A percentile compares a stretch with the other conserved stretches of the same genome.
Conservation (phyloP, 2,113 vertebrate genomes). For the Pithys albifrons region DNA sequence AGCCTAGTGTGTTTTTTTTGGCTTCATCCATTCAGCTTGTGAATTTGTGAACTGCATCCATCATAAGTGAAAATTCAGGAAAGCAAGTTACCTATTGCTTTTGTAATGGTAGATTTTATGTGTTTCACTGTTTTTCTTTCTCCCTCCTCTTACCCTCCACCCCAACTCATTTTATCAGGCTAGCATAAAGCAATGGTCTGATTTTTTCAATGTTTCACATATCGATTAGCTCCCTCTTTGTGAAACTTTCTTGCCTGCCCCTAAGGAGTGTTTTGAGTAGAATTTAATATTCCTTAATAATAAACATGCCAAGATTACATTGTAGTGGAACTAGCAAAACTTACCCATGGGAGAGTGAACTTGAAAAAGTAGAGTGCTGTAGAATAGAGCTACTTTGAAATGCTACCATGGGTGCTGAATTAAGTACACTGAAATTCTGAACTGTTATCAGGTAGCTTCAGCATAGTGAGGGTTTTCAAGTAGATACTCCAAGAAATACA, state of each 20-base stretch:
- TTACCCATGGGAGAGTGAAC: neutral
- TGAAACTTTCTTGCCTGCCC: neutral
- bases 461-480: neutral
- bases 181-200: neutral
- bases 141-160: rapidly evolving
- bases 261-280: neutral
- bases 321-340: neutral
- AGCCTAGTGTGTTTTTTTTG: neutral
- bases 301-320: neutral
- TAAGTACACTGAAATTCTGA: neutral
- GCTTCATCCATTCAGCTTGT: neutral
- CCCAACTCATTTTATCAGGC: neutral
- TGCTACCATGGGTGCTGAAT: neutral
- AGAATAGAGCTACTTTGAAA: neutral
- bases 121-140: neutral
- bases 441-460: neutral
- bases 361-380: neutral
- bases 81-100: neutral
- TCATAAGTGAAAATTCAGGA: neutral
- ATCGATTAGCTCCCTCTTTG: neutral
- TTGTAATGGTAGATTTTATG: neutral
- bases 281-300: neutral
- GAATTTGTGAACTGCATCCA: neutral
- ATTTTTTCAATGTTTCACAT: neutral
- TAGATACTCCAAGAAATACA: neutral